A percentile compares a stretch with the other conserved stretches of the same genome.
Evolutionary conservation across 1,140 invertebrate genomes (phyloP).

Genomic region (Popillia japonica): DNA sequence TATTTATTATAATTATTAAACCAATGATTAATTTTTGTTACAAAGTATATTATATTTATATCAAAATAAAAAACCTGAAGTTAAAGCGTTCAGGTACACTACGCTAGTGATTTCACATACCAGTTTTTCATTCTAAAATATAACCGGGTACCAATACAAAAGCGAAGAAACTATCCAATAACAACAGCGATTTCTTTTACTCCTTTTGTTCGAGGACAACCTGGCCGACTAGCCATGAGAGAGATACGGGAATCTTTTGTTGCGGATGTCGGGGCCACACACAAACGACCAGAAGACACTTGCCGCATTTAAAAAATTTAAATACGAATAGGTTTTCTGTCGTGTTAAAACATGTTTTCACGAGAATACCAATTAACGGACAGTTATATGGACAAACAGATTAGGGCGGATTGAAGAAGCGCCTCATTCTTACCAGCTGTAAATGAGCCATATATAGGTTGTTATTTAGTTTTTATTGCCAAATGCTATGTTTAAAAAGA

Average conservation of each 20-base stretch:
- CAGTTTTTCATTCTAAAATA: constrained; percentile 27
- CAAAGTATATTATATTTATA: too few relatives aligned
- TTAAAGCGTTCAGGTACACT: constrained; percentile 15
- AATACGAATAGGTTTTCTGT: constrained; percentile 30
- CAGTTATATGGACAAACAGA: constrained; percentile 18
- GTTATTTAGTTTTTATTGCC: not conserved
- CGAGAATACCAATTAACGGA: constrained; percentile 25
- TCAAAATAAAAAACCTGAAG: not conserved
- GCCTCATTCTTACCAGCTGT: not conserved
- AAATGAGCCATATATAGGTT: not conserved
- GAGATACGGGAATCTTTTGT: constrained; percentile 20
- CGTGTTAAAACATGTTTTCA: constrained; percentile 29
- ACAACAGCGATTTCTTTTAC: constrained; percentile 27
- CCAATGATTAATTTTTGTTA: too few relatives aligned
- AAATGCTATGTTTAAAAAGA: not conserved
- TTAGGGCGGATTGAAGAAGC: constrained; percentile 7
- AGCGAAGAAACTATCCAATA: not conserved
- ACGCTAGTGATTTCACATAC: not conserved
- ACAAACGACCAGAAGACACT: constrained; percentile 18
- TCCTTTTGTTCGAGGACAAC: constrained; percentile 5
- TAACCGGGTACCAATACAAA: not conserved
- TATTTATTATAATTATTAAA: too few relatives aligned
- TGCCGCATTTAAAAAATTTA: constrained; percentile 17
- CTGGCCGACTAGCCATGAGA: constrained; percentile 3
- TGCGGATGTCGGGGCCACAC: constrained; percentile 1